Evolutionary conservation across 2,888 invertebrate genomes (phyloP).

Genomic region (Nysson spinosus): DNA sequence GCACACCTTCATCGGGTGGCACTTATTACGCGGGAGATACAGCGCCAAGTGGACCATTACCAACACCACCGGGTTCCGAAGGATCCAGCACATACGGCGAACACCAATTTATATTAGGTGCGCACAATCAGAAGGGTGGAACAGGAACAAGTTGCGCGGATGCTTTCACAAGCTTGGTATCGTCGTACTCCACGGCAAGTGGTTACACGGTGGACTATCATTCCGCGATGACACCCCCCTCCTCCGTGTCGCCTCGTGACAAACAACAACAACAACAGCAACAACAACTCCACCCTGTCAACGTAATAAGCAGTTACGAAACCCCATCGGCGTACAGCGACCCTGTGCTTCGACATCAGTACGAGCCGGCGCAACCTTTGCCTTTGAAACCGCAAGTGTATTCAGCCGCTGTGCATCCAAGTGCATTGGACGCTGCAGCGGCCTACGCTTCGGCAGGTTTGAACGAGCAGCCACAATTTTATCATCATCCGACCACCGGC

Average conservation of each 20-base stretch:
- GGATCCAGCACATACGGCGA: constrained; percentile 86
- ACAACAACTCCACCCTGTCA: constrained; percentile 79
- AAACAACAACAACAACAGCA: constrained; percentile 84
- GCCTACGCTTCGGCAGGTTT: constrained; percentile 80
- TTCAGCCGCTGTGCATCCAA: constrained; percentile 80
- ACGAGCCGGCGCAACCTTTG: constrained; percentile 82
- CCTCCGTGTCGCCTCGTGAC: constrained; percentile 96
- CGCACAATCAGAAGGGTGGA: constrained; percentile 72
- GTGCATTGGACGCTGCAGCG: constrained; percentile 80
- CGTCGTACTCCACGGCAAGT: constrained; percentile 79
- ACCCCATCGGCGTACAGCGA: constrained; percentile 78
- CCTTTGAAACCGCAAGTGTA: constrained; percentile 95
- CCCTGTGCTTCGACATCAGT: constrained; percentile 78
- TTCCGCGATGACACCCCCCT: constrained; percentile 97
- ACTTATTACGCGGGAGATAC: constrained; percentile 70
- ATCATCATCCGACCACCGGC: constrained; percentile 83
- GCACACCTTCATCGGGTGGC: constrained; percentile 67
- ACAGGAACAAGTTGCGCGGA: constrained; percentile 68
- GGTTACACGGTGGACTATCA: constrained; percentile 89
- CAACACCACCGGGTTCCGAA: constrained; percentile 94
- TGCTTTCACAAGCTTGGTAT: constrained; percentile 81
- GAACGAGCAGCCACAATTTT: constrained; percentile 91
- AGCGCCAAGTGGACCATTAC: constrained; percentile 85
- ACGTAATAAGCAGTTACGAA: constrained; percentile 82
- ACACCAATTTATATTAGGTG: constrained; percentile 80